These are phyloP conservation scores for Festucalex cinctus DNA, from an alignment of 2,113 vertebrate genomes.

Conservation along the genomic window DNA sequence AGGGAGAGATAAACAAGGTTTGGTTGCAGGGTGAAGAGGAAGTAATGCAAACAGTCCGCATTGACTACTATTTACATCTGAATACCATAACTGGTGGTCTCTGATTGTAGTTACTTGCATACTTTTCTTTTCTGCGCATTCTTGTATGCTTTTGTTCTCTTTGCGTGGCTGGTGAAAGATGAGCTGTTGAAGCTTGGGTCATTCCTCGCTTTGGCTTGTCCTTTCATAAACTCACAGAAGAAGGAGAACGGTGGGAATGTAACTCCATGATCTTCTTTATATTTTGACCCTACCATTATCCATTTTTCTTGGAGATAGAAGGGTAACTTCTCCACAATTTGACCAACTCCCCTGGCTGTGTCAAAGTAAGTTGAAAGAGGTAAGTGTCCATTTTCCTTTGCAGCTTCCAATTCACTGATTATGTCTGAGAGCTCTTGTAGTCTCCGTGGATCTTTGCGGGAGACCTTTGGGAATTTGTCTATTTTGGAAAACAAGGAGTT, in stretches of 20 bases:
- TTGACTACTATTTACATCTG: no score
- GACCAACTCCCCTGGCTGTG: background rate
- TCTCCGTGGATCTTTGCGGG: background rate
- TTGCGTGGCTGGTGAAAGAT: background rate
- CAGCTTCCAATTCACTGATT: background rate
- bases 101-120: no score
- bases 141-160: background rate
- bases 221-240: background rate
- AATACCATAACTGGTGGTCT: no score
- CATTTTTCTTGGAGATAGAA: constrained; percentile 1
- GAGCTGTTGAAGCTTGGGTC: background rate
- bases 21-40: no score
- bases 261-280: background rate
- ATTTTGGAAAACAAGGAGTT: background rate
- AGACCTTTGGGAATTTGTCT: background rate
- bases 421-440: background rate
- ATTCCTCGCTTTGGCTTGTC: background rate
- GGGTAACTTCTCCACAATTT: background rate
- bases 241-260: background rate
- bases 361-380: background rate
- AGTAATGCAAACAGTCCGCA: background rate
- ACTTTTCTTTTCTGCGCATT: background rate
- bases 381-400: background rate
- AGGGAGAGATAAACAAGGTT: no score
- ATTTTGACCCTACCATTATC: background rate